These are phyloP conservation scores for Furcifer pardalis DNA, from an alignment of 2,797 vertebrate species.

Conservation along the genomic window DNA sequence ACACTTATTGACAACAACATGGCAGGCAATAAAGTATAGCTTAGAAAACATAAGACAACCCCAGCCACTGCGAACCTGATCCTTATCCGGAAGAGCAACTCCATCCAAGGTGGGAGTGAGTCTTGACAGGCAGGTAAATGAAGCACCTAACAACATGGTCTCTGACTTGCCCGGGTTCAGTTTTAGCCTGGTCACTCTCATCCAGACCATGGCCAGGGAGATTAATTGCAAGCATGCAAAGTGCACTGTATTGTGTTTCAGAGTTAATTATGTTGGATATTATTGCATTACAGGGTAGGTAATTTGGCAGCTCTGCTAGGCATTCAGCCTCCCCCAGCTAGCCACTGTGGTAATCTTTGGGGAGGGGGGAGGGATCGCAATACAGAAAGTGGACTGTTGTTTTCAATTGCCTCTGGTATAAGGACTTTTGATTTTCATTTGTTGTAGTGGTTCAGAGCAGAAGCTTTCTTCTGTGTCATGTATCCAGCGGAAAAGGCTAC, in stretches of 20 bases:
- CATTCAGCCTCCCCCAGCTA: not conserved
- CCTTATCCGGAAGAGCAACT: no score
- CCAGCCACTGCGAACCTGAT: no score
- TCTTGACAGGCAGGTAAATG: no score
- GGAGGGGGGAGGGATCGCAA: not conserved
- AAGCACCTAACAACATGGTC: not conserved
- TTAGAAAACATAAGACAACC: no score
- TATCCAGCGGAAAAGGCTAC: not conserved
- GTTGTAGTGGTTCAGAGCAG: not conserved
- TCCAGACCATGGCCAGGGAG: no score
- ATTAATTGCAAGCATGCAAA: not conserved
- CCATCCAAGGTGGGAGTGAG: no score
- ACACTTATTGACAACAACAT: no score
- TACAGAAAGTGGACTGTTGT: constrained; percentile 6
- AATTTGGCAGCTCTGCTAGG: not conserved
- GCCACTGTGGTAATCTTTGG: not conserved
- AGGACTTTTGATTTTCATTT: not conserved
- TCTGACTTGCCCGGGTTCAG: not conserved
- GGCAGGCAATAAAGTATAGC: no score
- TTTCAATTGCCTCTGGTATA: not conserved
- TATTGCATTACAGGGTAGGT: constrained; percentile 20
- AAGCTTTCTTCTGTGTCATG: not conserved
- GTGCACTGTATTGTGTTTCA: not conserved
- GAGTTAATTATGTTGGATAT: constrained; percentile 5
- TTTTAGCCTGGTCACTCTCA: no score